Base-by-base conservation (phyloP, 2,888 invertebrate genomes). In the Pyrrhia umbra region DNA sequence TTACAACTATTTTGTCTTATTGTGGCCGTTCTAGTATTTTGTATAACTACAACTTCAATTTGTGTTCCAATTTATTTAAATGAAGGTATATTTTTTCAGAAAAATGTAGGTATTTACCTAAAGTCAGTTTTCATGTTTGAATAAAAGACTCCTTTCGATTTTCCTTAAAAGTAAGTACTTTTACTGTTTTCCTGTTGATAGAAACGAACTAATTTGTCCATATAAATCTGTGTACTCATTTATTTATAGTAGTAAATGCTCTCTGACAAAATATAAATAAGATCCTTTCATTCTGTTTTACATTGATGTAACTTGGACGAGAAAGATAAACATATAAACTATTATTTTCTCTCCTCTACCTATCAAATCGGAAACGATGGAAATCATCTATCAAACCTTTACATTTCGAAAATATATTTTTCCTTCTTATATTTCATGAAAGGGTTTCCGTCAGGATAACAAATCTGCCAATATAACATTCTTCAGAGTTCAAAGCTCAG, bases 1-100 rank as follows among this genome's bases (percentile, higher is more conserved):
- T 76, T 66, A 62, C 64, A 60, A 55, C 64, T 60, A 77, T 77
- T 80, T 77, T 61, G 51, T 77, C 46, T 49, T 55, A 68, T 77
- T 77, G 54, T 57, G 43, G 43, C 39, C 15, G 46, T 50, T 54
- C 5, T 46, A 45, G 30, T 34, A 15, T 72, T 75, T 56, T 66
- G 47, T 68, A 37, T 40, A 76, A 49, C 71, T 27, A 50, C 62
- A 39, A 10, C 52, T 69, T 37, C 25, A 66, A 39, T 73, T 66
- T 66, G 39, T 40, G 39, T 73, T 65, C 45, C 16, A 65, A 46
- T 73, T 20, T 34, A 46, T 66, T 66, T 16, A 27, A 72, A 74
- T 67, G 10, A 34, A 9, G n/a, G 21, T 37, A 49, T 16, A 16
- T 5, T 16, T 27, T 37, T n/a, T 15, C 8, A 34, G 13, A 15